Base-by-base conservation (phyloP, 2,888 invertebrate species). In the Busseola fusca region DNA sequence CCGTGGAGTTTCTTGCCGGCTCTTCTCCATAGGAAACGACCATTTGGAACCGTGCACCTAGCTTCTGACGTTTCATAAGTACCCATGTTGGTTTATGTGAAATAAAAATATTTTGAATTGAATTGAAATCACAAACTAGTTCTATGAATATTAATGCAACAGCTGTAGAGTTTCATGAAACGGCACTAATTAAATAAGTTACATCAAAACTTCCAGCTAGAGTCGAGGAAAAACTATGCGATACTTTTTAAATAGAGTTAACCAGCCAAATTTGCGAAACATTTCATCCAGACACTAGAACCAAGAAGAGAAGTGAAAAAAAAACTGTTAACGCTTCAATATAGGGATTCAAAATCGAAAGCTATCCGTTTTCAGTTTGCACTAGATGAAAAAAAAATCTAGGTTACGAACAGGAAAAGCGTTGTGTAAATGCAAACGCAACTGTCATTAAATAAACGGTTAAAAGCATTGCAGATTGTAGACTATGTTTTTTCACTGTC, bases 31-130 rank as follows among this genome's bases (percentile, higher is more conserved):
- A n/a, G n/a, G n/a, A n/a, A n/a, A n/a, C n/a, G n/a, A n/a, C n/a
- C n/a, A n/a, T n/a, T n/a, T n/a, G n/a, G n/a, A n/a, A n/a, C n/a
- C n/a, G n/a, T n/a, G n/a, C n/a, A n/a, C n/a, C n/a, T n/a, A n/a
- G n/a, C n/a, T n/a, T n/a, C n/a, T n/a, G n/a, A n/a, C n/a, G n/a
- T n/a, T n/a, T n/a, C n/a, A n/a, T n/a, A n/a, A n/a, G n/a, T n/a
- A n/a, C n/a, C n/a, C n/a, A n/a, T n/a, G n/a, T n/a, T n/a, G n/a
- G 79, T 78, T 74, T 60, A 69, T 57, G 64, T 56, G n/a, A 70
- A 52, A 65, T n/a, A 68, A 27, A 80, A 78, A n/a, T 73, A 78
- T 80, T 81, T 63, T n/a, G n/a, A n/a, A n/a, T n/a, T n/a, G 56
- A 59, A 34, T 75, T 62, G 37, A 68, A 72, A 25, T 37, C 42